Conservation (phyloP, 2,888 invertebrate species). For the Notocelia uddmanniana region DNA sequence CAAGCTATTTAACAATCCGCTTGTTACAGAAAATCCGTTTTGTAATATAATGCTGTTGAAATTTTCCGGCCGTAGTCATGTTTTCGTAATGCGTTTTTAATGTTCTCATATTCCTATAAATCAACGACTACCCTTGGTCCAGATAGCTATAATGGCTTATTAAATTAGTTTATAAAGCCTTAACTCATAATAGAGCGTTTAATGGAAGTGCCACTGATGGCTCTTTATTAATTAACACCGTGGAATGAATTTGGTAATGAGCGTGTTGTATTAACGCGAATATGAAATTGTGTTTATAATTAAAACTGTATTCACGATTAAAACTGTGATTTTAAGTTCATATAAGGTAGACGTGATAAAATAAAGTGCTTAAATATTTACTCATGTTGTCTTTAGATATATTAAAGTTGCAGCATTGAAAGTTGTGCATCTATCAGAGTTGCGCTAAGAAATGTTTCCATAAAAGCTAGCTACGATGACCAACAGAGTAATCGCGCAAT, state of each 20-base stretch:
- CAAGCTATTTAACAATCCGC: slow-evolving; percentile 41
- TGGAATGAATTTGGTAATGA: slow-evolving; percentile 51
- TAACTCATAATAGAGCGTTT: slow-evolving; percentile 58
- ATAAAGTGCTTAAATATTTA: neutral
- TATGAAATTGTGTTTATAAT: slow-evolving; percentile 5
- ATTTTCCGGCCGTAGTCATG: slow-evolving; percentile 82
- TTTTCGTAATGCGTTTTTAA: slow-evolving; percentile 86
- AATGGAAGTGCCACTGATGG: slow-evolving; percentile 55
- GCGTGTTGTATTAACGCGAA: slow-evolving; percentile 13
- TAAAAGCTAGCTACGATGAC: no score
- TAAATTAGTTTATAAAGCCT: slow-evolving; percentile 70
- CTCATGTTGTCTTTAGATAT: no score
- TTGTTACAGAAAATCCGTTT: slow-evolving; percentile 68
- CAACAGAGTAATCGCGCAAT: no score
- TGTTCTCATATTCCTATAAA: slow-evolving; percentile 85
- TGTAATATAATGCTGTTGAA: slow-evolving; percentile 76
- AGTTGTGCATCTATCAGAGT: no score
- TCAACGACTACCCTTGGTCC: slow-evolving; percentile 82
- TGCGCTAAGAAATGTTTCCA: no score
- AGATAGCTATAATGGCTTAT: slow-evolving; percentile 85
- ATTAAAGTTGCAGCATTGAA: no score
- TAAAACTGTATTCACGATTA: no score
- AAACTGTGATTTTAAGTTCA: neutral
- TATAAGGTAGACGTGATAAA: neutral
- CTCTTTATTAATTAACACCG: slow-evolving; percentile 55